phyloP scores from a whole-genome alignment of 2,113 vertebrate genomes.

The Balaeniceps rex region DNA sequence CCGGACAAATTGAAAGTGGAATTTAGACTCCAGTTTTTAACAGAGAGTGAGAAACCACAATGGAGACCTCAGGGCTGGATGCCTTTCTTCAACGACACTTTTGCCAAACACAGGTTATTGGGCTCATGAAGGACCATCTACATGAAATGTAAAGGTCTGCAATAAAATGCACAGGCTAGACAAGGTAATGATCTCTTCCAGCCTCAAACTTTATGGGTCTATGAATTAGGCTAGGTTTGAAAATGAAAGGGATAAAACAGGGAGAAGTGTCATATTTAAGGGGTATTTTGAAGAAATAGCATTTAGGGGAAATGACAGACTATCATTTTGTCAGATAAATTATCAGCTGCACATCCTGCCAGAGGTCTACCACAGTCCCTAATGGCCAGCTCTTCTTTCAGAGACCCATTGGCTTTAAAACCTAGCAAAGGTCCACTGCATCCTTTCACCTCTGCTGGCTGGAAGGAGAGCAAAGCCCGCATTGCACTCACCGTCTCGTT shows the following conservation, averaged over 20 bases:
- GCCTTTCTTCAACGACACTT: neutral
- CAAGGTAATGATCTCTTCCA: neutral
- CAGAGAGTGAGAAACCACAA: neutral
- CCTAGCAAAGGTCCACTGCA: rapidly evolving
- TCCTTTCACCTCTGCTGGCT: neutral
- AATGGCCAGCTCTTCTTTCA: neutral
- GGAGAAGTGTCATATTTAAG: neutral
- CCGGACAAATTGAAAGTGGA: neutral
- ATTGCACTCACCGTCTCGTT: constrained; percentile 86
- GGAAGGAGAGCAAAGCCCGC: neutral
- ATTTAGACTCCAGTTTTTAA: neutral
- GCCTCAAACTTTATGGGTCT: neutral
- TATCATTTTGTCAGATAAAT: neutral
- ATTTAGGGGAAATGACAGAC: neutral
- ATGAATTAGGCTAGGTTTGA: neutral
- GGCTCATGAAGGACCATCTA: neutral
- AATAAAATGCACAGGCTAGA: neutral
- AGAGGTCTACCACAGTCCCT: neutral
- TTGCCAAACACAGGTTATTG: neutral
- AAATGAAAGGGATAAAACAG: neutral
- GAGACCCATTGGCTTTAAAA: neutral
- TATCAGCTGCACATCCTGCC: neutral
- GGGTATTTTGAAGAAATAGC: neutral
- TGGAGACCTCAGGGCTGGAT: neutral
- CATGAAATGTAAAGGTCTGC: neutral